Conservation (phyloP, 2,797 vertebrate species). For the Momotus momota region DNA sequence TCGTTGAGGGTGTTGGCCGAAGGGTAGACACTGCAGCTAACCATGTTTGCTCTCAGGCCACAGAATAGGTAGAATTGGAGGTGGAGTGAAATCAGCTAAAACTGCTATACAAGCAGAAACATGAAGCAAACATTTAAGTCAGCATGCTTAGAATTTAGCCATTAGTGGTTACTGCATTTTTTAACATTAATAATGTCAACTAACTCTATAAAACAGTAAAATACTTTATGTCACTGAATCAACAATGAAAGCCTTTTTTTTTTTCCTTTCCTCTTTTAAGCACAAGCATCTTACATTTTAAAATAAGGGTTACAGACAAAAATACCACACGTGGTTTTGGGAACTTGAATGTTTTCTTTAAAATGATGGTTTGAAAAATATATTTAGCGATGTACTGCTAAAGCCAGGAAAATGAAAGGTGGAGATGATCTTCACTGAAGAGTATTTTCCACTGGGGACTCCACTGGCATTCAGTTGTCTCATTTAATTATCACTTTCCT, state of each 20-base stretch:
- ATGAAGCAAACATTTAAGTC: neutral
- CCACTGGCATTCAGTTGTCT: constrained; percentile 82
- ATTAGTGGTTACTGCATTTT: neutral
- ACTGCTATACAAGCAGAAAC: neutral
- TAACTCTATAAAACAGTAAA: neutral
- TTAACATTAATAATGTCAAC: neutral
- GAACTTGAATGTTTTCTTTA: constrained; percentile 52
- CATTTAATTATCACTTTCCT: constrained; percentile 85
- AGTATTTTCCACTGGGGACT: constrained; percentile 80
- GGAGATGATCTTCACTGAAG: constrained; percentile 69
- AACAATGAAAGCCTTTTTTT: neutral
- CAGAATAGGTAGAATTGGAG: neutral
- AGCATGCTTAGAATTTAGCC: neutral
- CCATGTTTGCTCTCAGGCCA: neutral
- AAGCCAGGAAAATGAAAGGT: constrained; percentile 53
- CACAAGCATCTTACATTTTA: neutral
- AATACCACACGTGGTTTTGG: constrained; percentile 25
- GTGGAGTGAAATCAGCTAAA: neutral
- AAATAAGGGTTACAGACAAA: constrained; percentile 28
- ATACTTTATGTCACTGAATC: neutral
- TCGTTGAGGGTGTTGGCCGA: neutral
- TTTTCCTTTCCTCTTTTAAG: neutral
- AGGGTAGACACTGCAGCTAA: neutral
- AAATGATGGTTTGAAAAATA: constrained; percentile 64
- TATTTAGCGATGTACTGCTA: constrained; percentile 60